Evolutionary conservation across 2,888 invertebrate species (phyloP).

Genomic region (Eudemis profundana): DNA sequence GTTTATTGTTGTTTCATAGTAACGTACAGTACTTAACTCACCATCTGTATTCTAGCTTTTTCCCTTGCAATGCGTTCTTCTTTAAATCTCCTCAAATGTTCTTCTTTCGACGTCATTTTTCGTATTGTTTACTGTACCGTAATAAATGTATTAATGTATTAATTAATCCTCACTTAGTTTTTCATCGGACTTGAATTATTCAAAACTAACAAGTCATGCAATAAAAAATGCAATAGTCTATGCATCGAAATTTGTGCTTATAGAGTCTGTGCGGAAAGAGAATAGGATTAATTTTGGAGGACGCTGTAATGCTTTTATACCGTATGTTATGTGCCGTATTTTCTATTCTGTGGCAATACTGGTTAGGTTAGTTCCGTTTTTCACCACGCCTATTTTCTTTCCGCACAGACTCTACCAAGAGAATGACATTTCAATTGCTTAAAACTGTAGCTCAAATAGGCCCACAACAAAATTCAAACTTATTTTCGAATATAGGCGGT

Average conservation of each 20-base stretch:
- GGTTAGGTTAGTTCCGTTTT: no score
- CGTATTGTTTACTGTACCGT: background rate
- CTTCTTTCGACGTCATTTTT: slow-evolving; percentile 19
- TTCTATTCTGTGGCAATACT: no score
- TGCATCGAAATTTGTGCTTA: no score
- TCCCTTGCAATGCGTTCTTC: slow-evolving; percentile 29
- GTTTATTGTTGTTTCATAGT: no score
- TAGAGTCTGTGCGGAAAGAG: no score
- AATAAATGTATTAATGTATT: background rate
- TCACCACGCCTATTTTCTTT: no score
- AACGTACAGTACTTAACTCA: background rate
- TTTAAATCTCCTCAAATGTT: slow-evolving; percentile 27
- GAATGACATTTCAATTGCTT: background rate
- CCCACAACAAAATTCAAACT: slow-evolving; percentile 33
- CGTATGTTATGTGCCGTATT: no score
- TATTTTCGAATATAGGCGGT: slow-evolving; percentile 39
- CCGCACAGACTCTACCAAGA: background rate
- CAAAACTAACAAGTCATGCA: no score
- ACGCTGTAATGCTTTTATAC: no score
- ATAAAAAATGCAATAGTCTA: no score
- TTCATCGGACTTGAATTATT: no score
- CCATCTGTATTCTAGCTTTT: slow-evolving; percentile 35
- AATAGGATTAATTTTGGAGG: no score
- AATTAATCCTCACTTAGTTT: background rate
- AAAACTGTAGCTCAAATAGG: slow-evolving; percentile 19